Evolutionary conservation across 2,797 vertebrate species (phyloP).

Genomic region (Rhinophrynus dorsalis): DNA sequence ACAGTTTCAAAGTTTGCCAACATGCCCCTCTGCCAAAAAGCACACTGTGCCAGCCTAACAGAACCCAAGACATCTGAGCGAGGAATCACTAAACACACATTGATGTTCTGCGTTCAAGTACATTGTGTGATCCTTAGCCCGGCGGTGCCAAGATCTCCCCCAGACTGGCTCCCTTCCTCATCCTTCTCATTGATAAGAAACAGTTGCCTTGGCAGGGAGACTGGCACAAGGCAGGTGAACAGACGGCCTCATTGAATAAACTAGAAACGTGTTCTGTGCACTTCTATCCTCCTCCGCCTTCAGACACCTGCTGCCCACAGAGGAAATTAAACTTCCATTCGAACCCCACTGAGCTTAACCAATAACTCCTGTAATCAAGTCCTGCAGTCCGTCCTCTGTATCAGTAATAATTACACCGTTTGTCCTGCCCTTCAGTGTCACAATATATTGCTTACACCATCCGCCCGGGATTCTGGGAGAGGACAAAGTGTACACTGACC

Average conservation of each 20-base stretch:
- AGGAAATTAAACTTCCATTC: constrained; percentile 35
- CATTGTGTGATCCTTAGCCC: neutral
- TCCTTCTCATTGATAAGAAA: constrained; percentile 5
- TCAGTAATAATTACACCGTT: too few species aligned
- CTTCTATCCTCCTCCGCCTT: constrained; percentile 13
- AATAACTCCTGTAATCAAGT: constrained; percentile 17
- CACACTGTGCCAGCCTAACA: neutral
- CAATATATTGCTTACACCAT: too few species aligned
- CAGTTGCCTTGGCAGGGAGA: neutral
- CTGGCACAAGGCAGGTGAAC: constrained; percentile 16
- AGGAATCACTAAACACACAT: neutral
- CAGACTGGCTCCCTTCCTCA: neutral
- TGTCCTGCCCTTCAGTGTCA: too few species aligned
- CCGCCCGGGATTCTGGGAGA: too few species aligned
- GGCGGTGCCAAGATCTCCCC: constrained; percentile 3
- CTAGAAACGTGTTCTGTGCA: neutral
- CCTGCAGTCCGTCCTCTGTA: neutral
- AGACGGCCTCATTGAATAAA: constrained; percentile 18
- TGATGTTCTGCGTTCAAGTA: constrained; percentile 10
- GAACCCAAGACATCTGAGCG: neutral
- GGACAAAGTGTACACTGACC: too few species aligned
- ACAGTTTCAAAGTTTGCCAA: too few species aligned
- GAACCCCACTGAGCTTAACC: constrained; percentile 7
- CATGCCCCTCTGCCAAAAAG: neutral
- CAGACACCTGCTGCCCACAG: constrained; percentile 23